phyloP scores from a whole-genome alignment of 2,113 vertebrate genomes.

The Micronycteris hirsuta region DNA sequence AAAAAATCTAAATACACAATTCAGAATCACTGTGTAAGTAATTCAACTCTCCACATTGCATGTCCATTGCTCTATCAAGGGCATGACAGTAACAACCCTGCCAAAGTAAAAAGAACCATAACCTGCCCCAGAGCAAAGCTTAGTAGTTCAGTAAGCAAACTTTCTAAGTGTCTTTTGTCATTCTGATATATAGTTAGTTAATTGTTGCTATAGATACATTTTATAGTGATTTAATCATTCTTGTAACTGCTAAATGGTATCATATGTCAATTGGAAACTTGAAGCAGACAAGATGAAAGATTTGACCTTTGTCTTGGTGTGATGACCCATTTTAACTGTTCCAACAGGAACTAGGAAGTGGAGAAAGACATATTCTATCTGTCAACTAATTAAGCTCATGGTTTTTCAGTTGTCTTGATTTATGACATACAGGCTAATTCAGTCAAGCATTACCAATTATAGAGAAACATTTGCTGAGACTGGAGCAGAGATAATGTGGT shows the following conservation, averaged over 20 bases:
- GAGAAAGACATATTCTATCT: conserved; percentile 46
- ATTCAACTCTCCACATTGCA: background rate
- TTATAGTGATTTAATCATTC: conserved; percentile 44
- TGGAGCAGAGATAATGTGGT: conserved; percentile 22
- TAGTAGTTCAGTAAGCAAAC: background rate
- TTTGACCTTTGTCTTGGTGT: conserved; percentile 41
- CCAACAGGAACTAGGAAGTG: conserved; percentile 17
- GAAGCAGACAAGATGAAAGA: conserved; percentile 58
- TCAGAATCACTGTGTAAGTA: background rate
- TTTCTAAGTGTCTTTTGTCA: conserved; percentile 23
- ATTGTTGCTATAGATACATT: conserved; percentile 16
- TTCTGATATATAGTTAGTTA: conserved; percentile 36
- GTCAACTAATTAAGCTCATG: conserved; percentile 60
- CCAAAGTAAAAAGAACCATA: conserved; percentile 15
- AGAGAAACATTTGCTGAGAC: conserved; percentile 44
- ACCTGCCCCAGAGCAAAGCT: background rate
- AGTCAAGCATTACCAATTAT: conserved; percentile 61
- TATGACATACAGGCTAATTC: conserved; percentile 61
- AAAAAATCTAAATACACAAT: background rate
- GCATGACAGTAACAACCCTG: background rate
- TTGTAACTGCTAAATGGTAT: conserved; percentile 36
- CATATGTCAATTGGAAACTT: conserved; percentile 44
- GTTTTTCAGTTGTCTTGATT: conserved; percentile 52
- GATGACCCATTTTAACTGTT: conserved; percentile 56
- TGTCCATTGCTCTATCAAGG: background rate